Evolutionary conservation across 37 sponge, comb jelly and placozoan species (phyloP).

Genomic region (Tethya wilhelma): DNA sequence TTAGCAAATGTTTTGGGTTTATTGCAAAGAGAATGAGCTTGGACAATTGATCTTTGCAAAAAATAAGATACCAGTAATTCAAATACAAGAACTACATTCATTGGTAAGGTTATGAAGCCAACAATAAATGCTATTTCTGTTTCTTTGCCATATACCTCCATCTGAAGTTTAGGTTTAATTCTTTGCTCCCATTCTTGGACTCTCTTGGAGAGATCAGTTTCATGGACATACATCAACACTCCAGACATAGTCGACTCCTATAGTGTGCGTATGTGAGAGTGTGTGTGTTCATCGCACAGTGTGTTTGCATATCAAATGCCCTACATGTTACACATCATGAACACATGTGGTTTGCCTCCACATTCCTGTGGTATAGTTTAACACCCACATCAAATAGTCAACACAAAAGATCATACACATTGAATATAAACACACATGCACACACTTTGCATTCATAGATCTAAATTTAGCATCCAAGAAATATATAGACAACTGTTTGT

Average conservation of each 20-base stretch:
- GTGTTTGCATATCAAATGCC: neutral
- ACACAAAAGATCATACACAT: no score
- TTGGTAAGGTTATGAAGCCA: no score
- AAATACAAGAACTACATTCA: no score
- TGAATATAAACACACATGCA: no score
- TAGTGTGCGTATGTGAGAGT: neutral
- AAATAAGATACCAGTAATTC: no score
- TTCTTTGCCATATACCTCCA: conserved; percentile 26
- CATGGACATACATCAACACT: conserved; percentile 46
- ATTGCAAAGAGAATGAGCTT: neutral
- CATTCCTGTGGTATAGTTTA: no score
- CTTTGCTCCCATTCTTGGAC: conserved; percentile 78
- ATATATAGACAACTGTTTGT: no score
- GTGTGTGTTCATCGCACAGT: neutral
- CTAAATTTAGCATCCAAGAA: no score
- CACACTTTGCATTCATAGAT: no score
- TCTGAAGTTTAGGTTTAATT: conserved; percentile 58
- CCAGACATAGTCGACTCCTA: conserved; percentile 43
- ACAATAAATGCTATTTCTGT: neutral
- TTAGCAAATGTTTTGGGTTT: no score
- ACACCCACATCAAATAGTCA: no score
- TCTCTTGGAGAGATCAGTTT: conserved; percentile 69
- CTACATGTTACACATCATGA: neutral
- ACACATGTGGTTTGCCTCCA: no score
- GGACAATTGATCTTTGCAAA: neutral